phyloP scores from a whole-genome alignment of 2,113 vertebrate genomes.

The Blennius ocellaris region DNA sequence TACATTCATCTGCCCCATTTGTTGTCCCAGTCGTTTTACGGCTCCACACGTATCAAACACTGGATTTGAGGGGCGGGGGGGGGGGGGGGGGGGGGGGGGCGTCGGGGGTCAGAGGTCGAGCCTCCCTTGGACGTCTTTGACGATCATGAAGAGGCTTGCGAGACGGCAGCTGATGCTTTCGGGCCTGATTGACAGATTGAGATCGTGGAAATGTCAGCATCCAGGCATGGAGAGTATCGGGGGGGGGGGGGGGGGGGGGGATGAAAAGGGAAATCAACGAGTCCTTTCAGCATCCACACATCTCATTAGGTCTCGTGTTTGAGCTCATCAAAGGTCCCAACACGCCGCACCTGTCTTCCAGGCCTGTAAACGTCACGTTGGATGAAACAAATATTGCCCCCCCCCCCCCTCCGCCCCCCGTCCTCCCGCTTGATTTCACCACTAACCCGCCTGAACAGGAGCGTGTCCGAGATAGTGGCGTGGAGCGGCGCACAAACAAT shows the following conservation, averaged over 20 bases:
- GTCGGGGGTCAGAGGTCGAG: constrained; percentile 49
- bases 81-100: not conserved
- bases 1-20: constrained; percentile 31
- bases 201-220: constrained; percentile 68
- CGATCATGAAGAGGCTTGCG: constrained; percentile 1
- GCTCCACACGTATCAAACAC: not conserved
- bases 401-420: too few species aligned
- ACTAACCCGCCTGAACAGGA: constrained; percentile 30
- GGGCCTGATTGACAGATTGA: constrained; percentile 73
- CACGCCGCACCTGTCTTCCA: constrained; percentile 23
- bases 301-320: not conserved
- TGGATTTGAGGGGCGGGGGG: not conserved
- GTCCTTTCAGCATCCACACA: not conserved
- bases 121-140: constrained; percentile 41
- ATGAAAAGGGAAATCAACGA: constrained; percentile 1
- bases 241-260: not conserved
- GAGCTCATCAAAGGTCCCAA: constrained; percentile 25
- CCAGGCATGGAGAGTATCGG: not conserved
- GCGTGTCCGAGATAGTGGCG: constrained; percentile 42
- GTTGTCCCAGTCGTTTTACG: constrained; percentile 21
- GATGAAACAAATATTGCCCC: not conserved
- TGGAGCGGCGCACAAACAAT: constrained; percentile 52
- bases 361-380: not conserved
- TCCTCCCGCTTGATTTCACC: constrained; percentile 32
- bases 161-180: constrained; percentile 63